These are phyloP conservation scores for Vidua macroura DNA, from an alignment of 2,113 vertebrate species.

Conservation along the genomic window DNA sequence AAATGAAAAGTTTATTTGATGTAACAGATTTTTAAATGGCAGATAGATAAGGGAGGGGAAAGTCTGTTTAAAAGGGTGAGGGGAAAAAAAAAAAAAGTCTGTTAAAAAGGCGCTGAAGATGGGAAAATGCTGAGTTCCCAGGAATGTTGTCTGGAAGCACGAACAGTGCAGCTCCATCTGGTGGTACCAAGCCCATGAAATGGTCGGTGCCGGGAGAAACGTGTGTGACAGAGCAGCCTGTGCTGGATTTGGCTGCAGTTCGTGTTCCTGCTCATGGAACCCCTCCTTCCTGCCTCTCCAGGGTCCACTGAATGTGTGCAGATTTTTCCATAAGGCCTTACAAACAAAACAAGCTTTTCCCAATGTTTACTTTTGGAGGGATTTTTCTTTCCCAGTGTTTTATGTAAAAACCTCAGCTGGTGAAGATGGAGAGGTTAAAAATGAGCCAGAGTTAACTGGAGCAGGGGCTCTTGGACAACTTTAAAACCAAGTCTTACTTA, in stretches of 20 bases:
- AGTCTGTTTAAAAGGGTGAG: neutral
- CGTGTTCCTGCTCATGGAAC: neutral
- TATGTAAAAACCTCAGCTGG: neutral
- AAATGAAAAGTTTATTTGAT: neutral
- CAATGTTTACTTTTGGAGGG: neutral
- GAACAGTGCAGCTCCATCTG: conserved; percentile 3
- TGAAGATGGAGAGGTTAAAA: neutral
- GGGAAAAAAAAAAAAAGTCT: rapidly evolving
- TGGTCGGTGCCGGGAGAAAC: rapidly evolving
- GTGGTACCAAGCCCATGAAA: rapidly evolving
- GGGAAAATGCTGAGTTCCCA: neutral
- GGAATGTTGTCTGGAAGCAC: neutral
- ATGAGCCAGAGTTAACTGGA: neutral
- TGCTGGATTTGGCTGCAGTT: neutral
- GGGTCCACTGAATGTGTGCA: neutral
- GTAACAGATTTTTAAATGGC: neutral
- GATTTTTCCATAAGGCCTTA: neutral
- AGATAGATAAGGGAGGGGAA: neutral
- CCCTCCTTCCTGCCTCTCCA: neutral
- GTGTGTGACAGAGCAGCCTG: neutral
- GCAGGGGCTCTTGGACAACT: neutral
- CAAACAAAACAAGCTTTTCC: neutral
- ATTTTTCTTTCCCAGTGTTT: neutral
- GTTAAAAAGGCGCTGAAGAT: neutral
- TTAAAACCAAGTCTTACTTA: neutral